Base-by-base conservation (phyloP, 2,888 invertebrate genomes). In the Brachyopa scutellaris region DNA sequence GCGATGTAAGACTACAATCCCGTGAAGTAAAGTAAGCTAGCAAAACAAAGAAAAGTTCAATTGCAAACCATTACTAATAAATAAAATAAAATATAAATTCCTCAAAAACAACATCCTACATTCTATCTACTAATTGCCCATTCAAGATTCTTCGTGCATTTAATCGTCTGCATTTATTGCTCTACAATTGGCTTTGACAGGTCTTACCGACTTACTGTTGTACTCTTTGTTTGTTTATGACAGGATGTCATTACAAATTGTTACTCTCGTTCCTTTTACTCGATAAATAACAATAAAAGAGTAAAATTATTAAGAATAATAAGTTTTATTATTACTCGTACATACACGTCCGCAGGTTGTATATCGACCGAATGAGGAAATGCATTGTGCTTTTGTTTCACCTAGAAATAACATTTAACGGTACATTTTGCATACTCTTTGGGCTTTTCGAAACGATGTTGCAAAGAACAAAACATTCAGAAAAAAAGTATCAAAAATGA, bases 21-120 rank as follows among this genome's bases (percentile, higher is more conserved):
- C 57, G 19, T 19, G 26, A 49, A 26, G n/a, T 59, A 29, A 38
- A 53, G 40, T 61, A 13, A 69, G 42, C 38, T 49, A 70, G 62
- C 45, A 51, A 59, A 33, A 72, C 70, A 77, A 62, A 72, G 64
- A 66, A 70, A 36, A 70, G 61, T 66, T 59, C 38, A 78, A 72
- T 53, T 66, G 51, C 57, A 72, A 26, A 51, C 21, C 40, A 70
- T 64, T 64, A 64, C 64, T 49, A 70, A 57, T 42, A 59, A 66
- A 23, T 23, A 49, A 9, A 26, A n/a, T n/a, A n/a, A n/a, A n/a
- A n/a, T n/a, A n/a, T n/a, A n/a, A n/a, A n/a, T 26, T 36, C 55
- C 17, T 23, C 23, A 26, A 17, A 21, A 55, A 11, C 23, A 36
- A 55, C 21, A 55, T 57, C 47, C 42, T 69, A 36, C 69, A 29